Percentiles rank a stretch among this genome's conserved stretches.
These are phyloP conservation scores for Ameiurus melas DNA, from an alignment of 2,113 vertebrate species.

Conservation along the genomic window DNA sequence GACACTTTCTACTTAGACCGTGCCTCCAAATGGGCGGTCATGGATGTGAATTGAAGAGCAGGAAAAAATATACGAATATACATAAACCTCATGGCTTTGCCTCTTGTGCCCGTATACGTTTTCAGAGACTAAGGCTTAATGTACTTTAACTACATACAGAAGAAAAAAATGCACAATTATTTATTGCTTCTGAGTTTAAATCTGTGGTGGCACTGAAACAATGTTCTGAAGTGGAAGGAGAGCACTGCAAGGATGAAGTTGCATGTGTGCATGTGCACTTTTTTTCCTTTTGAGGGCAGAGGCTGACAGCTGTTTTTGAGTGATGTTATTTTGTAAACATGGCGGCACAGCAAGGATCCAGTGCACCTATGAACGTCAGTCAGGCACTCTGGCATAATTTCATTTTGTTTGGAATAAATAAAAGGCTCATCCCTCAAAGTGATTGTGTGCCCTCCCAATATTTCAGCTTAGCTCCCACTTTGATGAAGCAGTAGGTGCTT, in stretches of 20 bases:
- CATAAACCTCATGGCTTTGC: conserved; percentile 40
- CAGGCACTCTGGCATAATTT: conserved; percentile 64
- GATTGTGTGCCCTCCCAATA: conserved; percentile 65
- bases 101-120: background rate
- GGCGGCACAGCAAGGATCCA: conserved; percentile 61
- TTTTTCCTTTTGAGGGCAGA: conserved; percentile 15
- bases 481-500: conserved; percentile 69
- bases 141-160: background rate
- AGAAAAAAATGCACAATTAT: background rate
- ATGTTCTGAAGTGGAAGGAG: conserved; percentile 19
- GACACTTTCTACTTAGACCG: conserved; percentile 57
- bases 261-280: background rate
- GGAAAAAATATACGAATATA: conserved; percentile 43
- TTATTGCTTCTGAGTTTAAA: background rate
- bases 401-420: conserved; percentile 74
- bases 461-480: conserved; percentile 65
- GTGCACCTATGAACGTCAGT: conserved; percentile 63
- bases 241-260: conserved; percentile 9
- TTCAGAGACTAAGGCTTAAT: background rate
- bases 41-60: conserved; percentile 33
- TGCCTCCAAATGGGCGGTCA: conserved; percentile 53
- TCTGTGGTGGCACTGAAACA: background rate
- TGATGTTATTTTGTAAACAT: conserved; percentile 69
- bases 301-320: conserved; percentile 35
- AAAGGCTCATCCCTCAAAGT: conserved; percentile 66